Evolutionary conservation across 2,113 vertebrate genomes (phyloP).

Genomic region (Phoxinus phoxinus): DNA sequence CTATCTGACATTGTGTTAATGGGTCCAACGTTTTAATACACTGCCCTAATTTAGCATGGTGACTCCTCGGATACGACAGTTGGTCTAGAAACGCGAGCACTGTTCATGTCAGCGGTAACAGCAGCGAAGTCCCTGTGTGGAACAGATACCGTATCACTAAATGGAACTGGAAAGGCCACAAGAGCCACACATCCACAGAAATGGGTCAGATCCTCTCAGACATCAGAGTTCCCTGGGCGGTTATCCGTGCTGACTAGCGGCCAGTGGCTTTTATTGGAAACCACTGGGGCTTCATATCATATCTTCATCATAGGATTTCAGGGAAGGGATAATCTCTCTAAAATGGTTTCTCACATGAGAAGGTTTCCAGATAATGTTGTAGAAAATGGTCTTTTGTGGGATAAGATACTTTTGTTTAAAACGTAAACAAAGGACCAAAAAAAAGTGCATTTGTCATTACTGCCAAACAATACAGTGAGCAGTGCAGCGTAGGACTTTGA

Average conservation of each 20-base stretch:
- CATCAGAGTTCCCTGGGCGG: constrained; percentile 24
- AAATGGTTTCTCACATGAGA: background rate
- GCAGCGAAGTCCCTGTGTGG: constrained; percentile 5
- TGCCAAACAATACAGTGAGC: constrained; percentile 49
- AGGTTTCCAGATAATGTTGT: constrained; percentile 9
- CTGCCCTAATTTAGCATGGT: background rate
- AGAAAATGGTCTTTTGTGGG: background rate
- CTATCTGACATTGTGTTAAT: constrained; percentile 4
- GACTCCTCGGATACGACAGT: background rate
- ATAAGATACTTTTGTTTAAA: background rate
- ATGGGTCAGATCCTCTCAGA: constrained; percentile 32
- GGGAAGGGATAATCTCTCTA: constrained; percentile 15
- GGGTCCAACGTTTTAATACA: background rate
- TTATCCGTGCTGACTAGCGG: constrained; percentile 36
- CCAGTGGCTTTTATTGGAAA: constrained; percentile 45
- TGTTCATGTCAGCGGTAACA: constrained; percentile 33
- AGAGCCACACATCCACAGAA: constrained; percentile 36
- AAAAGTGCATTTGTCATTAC: constrained; percentile 37
- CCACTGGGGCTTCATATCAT: constrained; percentile 47
- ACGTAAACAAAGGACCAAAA: background rate
- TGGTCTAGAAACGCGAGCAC: background rate
- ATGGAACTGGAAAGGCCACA: constrained; percentile 24
- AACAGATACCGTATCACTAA: constrained; percentile 21
- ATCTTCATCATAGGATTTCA: constrained; percentile 41
- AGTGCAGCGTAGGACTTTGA: constrained; percentile 45